Conservation (phyloP, 2,113 vertebrate species). For the Struthidea cinerea region DNA sequence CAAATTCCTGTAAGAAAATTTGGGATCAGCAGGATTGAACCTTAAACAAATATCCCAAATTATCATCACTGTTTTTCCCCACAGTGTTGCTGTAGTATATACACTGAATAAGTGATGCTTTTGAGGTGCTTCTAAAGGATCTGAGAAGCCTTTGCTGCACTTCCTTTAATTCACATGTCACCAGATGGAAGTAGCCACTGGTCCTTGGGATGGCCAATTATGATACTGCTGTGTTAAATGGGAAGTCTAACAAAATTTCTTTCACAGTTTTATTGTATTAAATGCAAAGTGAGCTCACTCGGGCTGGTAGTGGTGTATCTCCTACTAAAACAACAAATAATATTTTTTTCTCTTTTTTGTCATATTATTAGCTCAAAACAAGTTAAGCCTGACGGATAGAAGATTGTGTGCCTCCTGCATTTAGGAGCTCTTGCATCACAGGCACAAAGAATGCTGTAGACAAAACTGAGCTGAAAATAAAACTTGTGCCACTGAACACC, state of each 20-base stretch:
- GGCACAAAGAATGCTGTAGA: not conserved
- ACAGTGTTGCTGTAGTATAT: rapidly evolving
- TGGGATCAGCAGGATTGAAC: not conserved
- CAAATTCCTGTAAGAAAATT: not conserved
- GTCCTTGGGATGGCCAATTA: not conserved
- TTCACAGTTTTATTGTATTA: not conserved
- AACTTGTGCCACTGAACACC: not conserved
- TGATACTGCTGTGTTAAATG: not conserved
- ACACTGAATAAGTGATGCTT: rapidly evolving
- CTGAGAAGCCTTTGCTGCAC: not conserved
- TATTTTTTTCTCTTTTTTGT: not conserved
- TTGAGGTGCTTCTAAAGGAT: not conserved
- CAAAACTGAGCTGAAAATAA: not conserved
- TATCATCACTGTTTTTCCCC: not conserved
- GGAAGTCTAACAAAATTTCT: not conserved
- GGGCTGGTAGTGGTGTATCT: rapidly evolving
- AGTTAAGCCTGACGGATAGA: not conserved
- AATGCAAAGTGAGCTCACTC: not conserved
- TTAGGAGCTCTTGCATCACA: not conserved
- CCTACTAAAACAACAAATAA: not conserved
- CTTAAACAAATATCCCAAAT: not conserved
- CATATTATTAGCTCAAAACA: not conserved
- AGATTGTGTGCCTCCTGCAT: not conserved
- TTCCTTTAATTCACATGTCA: not conserved
- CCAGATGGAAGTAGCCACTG: not conserved